Evolutionary conservation across 2,113 vertebrate genomes (phyloP).

Genomic region (Lasiurus cinereus): DNA sequence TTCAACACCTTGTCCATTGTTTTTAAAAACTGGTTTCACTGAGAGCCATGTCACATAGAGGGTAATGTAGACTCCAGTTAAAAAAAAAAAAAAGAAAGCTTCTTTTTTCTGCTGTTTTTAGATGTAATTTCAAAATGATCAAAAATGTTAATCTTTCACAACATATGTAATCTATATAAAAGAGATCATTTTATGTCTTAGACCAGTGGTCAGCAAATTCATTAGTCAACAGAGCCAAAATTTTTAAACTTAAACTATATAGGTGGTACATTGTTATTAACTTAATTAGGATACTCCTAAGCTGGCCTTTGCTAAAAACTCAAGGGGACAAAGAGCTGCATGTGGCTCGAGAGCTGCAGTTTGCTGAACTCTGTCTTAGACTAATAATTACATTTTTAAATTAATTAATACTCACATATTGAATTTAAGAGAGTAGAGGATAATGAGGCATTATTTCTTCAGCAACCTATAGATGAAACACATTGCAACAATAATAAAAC

Average conservation of each 20-base stretch:
- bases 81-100: background rate
- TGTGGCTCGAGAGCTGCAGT: too few species aligned
- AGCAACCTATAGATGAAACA: background rate
- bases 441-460: constrained; percentile 3
- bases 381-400: constrained; percentile 81
- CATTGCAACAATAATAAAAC: background rate
- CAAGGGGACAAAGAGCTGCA: too few species aligned
- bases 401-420: constrained; percentile 88
- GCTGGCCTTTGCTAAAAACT: too few species aligned
- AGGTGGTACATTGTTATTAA: too few species aligned
- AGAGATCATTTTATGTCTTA: constrained; percentile 53
- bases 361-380: background rate
- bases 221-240: too few species aligned
- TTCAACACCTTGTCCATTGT: background rate
- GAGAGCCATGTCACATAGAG: constrained; percentile 11
- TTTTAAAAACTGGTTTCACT: constrained; percentile 11
- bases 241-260: too few species aligned
- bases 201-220: background rate
- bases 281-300: too few species aligned
- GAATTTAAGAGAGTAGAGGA: background rate
- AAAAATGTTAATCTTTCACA: constrained; percentile 18
- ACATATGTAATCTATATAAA: background rate
- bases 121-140: constrained; percentile 44
- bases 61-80: constrained; percentile 47
- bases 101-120: constrained; percentile 51